Evolutionary conservation across 1,140 invertebrate genomes (phyloP).

Genomic region (roundworm (Caenorhabditis elegans)): DNA sequence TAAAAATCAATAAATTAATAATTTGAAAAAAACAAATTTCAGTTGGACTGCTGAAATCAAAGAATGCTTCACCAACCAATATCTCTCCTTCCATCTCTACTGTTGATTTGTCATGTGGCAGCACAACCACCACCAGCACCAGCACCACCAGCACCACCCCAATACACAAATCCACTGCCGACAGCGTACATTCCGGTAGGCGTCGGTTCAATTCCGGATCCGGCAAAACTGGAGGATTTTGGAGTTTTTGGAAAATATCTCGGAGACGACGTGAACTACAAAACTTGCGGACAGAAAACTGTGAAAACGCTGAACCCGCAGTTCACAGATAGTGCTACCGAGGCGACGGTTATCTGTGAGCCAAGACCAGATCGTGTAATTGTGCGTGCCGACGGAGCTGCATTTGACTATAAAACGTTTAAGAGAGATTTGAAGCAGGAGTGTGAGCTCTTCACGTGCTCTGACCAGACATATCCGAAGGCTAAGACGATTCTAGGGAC

Average conservation of each 20-base stretch:
- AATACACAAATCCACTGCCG: background rate
- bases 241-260: background rate
- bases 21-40: too few relatives aligned
- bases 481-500: background rate
- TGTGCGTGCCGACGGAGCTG: background rate
- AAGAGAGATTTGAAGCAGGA: background rate
- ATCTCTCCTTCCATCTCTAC: background rate
- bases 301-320: background rate
- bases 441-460: slow-evolving; percentile 7
- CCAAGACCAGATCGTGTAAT: background rate
- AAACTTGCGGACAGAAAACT: background rate
- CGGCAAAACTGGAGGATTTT: background rate
- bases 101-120: background rate
- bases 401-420: background rate
- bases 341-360: background rate
- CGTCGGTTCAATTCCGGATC: background rate
- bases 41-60: slow-evolving; percentile 27
- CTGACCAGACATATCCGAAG: background rate
- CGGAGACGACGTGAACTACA: background rate
- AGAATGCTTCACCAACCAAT: background rate
- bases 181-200: background rate
- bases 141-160: too few relatives aligned
- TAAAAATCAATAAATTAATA: too few relatives aligned
- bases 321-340: background rate
- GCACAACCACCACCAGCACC: background rate